Percentiles rank a stretch among this genome's conserved stretches.
Evolutionary conservation across 1,140 invertebrate species (phyloP).

Genomic region (Araneus ventricosus): DNA sequence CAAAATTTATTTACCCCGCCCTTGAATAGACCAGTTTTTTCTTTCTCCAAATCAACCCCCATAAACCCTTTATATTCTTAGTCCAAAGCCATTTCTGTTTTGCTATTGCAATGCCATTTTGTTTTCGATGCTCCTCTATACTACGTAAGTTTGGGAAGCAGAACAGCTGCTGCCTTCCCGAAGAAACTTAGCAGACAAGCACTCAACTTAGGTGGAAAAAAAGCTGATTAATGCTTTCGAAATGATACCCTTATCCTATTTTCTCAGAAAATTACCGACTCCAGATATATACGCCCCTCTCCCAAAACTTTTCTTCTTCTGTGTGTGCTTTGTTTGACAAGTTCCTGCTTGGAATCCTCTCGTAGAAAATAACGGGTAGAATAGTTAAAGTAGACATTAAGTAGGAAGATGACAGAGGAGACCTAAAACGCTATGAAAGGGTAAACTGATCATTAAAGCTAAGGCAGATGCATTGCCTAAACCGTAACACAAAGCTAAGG

Average conservation of each 20-base stretch:
- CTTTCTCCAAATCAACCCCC: not conserved
- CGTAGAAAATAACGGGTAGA: not conserved
- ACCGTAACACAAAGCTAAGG: too few relatives aligned
- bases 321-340: conserved; percentile 2
- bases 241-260: conserved; percentile 26
- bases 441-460: too few relatives aligned
- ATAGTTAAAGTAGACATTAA: too few relatives aligned
- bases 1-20: not conserved
- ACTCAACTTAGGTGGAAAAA: not conserved
- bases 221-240: conserved; percentile 1
- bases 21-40: not conserved
- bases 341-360: not conserved
- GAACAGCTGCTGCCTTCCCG: not conserved
- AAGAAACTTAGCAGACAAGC: not conserved
- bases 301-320: not conserved
- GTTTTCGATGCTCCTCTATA: not conserved
- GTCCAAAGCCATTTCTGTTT: too few relatives aligned
- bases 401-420: too few relatives aligned
- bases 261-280: conserved; percentile 1
- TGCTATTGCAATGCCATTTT: not conserved
- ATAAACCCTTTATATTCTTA: not conserved
- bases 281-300: not conserved
- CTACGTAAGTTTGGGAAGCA: not conserved
- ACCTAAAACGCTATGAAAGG: too few relatives aligned
- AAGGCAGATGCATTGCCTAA: too few relatives aligned